Conservation (phyloP, 2,113 vertebrate species). For the chimpanzee (Pan troglodytes) region DNA sequence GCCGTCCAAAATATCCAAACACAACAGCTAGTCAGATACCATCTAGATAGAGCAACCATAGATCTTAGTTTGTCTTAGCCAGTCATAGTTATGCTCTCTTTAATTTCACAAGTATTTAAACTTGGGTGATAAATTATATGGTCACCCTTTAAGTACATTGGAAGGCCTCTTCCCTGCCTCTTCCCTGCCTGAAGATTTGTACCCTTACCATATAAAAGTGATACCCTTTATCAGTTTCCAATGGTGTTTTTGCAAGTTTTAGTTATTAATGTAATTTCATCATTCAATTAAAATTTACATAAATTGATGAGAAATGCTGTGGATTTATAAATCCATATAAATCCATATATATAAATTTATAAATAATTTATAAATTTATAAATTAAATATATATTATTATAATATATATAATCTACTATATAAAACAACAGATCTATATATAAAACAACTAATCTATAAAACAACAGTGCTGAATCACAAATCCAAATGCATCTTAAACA, state of each 20-base stretch:
- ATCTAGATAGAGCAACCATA: not conserved
- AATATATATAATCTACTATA: not conserved
- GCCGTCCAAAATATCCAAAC: not conserved
- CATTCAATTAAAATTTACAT: not conserved
- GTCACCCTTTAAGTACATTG: not conserved
- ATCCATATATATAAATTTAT: no score
- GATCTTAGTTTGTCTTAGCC: not conserved
- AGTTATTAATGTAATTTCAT: not conserved
- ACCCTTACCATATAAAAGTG: not conserved
- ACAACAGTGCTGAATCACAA: not conserved
- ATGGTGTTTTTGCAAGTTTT: not conserved
- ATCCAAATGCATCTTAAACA: not conserved
- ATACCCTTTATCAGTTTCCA: not conserved
- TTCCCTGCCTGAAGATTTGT: not conserved
- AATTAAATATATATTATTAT: no score
- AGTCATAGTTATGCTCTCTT: not conserved
- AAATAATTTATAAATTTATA: no score
- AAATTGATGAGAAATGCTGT: not conserved
- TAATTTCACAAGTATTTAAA: not conserved
- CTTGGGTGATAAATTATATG: not conserved
- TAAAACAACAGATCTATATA: not conserved
- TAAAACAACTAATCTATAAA: not conserved
- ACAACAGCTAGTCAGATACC: not conserved
- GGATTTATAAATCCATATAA: not conserved
- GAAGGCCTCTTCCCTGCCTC: no score